Evolutionary conservation across 1,140 invertebrate species (phyloP).

Genomic region (Anastrepha obliqua): DNA sequence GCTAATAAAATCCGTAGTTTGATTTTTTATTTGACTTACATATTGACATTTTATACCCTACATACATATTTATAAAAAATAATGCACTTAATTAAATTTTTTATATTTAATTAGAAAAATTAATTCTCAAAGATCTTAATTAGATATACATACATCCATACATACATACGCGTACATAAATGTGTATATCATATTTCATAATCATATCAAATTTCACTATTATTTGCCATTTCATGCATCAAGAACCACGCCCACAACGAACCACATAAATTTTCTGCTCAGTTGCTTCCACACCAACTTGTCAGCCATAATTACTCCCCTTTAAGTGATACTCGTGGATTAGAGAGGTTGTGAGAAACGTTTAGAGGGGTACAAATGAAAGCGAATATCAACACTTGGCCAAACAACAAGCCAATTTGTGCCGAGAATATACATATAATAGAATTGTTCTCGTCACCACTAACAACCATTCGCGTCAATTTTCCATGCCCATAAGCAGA

Average conservation of each 20-base stretch:
- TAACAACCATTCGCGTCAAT: background rate
- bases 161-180: too few species aligned
- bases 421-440: background rate
- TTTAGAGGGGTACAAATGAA: conserved; percentile 3
- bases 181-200: too few species aligned
- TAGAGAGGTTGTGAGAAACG: background rate
- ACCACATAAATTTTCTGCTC: conserved; percentile 16
- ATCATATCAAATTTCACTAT: background rate
- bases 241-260: conserved; percentile 25
- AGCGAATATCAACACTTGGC: conserved; percentile 5
- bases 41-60: too few species aligned
- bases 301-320: conserved; percentile 35
- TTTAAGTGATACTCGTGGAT: background rate
- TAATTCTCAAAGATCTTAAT: too few species aligned
- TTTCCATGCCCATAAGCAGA: conserved; percentile 27
- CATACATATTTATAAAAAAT: too few species aligned
- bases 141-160: too few species aligned
- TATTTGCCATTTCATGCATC: conserved; percentile 2
- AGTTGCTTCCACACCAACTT: background rate
- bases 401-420: conserved; percentile 25
- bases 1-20: too few species aligned
- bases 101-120: too few species aligned
- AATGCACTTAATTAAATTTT: too few species aligned
- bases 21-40: too few species aligned
- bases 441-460: background rate